Evolutionary conservation across 2,888 invertebrate species (phyloP).

Genomic region (Cylloceria caligata): DNA sequence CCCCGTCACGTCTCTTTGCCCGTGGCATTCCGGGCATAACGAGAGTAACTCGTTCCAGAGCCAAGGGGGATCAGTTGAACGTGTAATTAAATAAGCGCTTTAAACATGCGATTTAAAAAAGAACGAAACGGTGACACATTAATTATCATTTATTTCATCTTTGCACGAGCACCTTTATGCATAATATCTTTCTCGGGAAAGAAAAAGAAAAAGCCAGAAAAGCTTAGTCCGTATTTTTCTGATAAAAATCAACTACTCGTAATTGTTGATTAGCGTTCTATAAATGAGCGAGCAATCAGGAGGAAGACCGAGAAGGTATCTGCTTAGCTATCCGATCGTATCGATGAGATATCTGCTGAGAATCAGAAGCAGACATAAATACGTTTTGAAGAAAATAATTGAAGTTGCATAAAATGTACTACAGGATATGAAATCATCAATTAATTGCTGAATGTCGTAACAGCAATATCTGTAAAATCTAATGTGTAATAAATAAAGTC

Average conservation of each 20-base stretch:
- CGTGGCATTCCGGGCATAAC: conserved; percentile 29
- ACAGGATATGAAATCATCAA: not conserved
- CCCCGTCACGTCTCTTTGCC: conserved; percentile 18
- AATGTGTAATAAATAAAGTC: too few relatives aligned
- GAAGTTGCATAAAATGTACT: not conserved
- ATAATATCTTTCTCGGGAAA: not conserved
- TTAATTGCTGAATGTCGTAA: too few relatives aligned
- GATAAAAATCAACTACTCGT: not conserved
- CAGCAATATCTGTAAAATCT: too few relatives aligned
- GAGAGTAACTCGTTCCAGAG: conserved; percentile 34
- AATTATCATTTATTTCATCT: conserved; percentile 37
- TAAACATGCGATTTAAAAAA: conserved; percentile 54
- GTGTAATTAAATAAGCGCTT: conserved; percentile 53
- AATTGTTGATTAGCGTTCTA: not conserved
- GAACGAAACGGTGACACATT: conserved; percentile 43
- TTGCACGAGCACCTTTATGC: not conserved
- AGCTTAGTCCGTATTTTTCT: not conserved
- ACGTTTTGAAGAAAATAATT: not conserved
- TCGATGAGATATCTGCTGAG: too few relatives aligned
- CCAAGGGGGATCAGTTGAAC: conserved; percentile 35
- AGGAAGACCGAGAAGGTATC: not conserved
- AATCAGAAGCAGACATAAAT: not conserved
- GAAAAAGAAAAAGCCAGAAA: not conserved
- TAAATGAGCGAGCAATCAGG: not conserved
- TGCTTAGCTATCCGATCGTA: too few relatives aligned